phyloP scores from a whole-genome alignment of 2,113 vertebrate species.

The Notiomystis cincta region DNA sequence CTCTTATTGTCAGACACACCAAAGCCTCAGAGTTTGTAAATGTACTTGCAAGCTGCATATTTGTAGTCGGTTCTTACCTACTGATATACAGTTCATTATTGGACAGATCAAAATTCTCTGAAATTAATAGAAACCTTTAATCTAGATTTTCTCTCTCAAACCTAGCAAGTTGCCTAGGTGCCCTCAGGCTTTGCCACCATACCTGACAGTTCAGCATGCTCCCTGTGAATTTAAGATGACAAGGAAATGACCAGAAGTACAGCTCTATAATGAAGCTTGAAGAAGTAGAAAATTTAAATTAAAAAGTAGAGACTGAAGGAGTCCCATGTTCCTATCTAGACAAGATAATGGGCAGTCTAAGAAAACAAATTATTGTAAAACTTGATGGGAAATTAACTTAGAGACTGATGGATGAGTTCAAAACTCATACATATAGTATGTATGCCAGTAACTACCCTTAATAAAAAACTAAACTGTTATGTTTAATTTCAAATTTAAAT shows the following conservation, averaged over 20 bases:
- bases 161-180: not conserved
- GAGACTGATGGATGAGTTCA: not conserved
- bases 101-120: not conserved
- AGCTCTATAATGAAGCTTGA: not conserved
- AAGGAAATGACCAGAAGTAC: not conserved
- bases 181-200: not conserved
- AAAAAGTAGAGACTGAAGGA: not conserved
- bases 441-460: not conserved
- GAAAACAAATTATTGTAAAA: not conserved
- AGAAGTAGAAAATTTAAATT: not conserved
- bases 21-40: not conserved
- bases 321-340: not conserved
- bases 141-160: not conserved
- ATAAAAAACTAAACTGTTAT: not conserved
- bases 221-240: not conserved
- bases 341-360: not conserved
- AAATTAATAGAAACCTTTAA: not conserved
- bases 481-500: not conserved
- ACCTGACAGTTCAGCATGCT: not conserved
- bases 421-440: not conserved
- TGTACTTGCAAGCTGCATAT: not conserved
- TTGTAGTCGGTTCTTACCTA: rapidly evolving
- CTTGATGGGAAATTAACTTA: not conserved
- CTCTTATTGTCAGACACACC: not conserved
- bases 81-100: not conserved